Percentiles rank a stretch among this genome's conserved stretches.
Evolutionary conservation across 2,113 vertebrate genomes (phyloP).

Genomic region (Elgaria multicarinata): DNA sequence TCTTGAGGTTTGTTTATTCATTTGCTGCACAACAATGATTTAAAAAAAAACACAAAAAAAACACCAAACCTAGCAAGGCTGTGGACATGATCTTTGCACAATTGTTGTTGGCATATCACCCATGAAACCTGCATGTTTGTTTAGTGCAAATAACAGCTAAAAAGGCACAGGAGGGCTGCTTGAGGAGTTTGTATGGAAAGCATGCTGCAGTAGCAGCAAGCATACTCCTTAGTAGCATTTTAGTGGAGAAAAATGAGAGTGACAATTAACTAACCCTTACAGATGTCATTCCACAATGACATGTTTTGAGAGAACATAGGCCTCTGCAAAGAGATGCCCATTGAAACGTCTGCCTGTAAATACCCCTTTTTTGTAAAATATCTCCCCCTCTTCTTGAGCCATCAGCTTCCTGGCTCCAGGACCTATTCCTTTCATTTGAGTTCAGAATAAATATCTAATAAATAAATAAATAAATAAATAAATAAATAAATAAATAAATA

Average conservation of each 20-base stretch:
- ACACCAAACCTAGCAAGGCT: too few relatives aligned
- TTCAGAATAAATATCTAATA: not conserved
- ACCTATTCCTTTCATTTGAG: not conserved
- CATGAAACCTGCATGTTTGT: not conserved
- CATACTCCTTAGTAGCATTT: not conserved
- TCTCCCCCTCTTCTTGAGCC: too few relatives aligned
- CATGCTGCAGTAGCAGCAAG: not conserved
- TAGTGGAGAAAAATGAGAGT: not conserved
- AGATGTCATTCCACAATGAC: too few relatives aligned
- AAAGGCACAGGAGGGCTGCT: not conserved
- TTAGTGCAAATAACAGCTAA: not conserved
- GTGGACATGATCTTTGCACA: not conserved
- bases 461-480: not conserved
- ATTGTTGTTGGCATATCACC: not conserved
- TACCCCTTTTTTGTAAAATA: too few relatives aligned
- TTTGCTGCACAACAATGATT: not conserved
- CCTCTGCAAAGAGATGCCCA: too few relatives aligned
- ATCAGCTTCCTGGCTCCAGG: not conserved
- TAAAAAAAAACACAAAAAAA: too few relatives aligned
- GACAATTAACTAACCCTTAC: too few relatives aligned
- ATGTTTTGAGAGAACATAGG: too few relatives aligned
- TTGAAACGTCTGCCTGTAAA: too few relatives aligned
- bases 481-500: not conserved
- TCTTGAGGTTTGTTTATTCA: not conserved
- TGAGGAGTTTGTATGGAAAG: too few relatives aligned